Evolutionary conservation across 2,797 vertebrate species (phyloP), one percentile per base, ranked within the genome.

Genomic region (Varecia variegata): DNA sequence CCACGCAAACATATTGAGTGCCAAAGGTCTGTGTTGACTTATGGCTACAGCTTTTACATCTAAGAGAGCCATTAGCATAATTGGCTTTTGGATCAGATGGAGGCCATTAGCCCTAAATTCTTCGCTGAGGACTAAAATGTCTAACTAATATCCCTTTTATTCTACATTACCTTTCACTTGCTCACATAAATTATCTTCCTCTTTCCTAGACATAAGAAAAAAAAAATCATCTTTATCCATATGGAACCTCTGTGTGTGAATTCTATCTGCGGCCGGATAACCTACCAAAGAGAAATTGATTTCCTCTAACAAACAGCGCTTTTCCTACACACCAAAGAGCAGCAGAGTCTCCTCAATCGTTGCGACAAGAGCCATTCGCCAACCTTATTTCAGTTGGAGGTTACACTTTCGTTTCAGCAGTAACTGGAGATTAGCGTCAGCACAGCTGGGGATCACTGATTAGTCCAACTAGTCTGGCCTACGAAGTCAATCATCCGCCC

Each of bases 1-100:
- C 97, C 89, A 54, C 5, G 67, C 73, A 83, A 87, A 97, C 81
- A 94, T 35, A 90, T 23, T 82, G 71, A 50, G 90, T 12, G 56
- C 0, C 65, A 97, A 97, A 86, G 88, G 93, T 90, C 96, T 40
- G 5, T 92, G 90, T 60, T 97, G 96, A 98, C 96, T 97, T 77
- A 96, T 0, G 0, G 97, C 73, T 97, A 71, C 3, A 56, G 96
- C 95, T 98, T 98, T 97, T 45, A 98, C 88, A 95, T 97, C 97
- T 97, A 88, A 95, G 0, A 68, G 90, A n/a, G 71, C 79, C 73
- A 98, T 98, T 98, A 98, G 97, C 96, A 97, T 98, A 98, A 98
- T 98, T 98, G 98, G 97, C 94, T 98, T 97, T 92, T 81, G 97
- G 92, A 98, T 97, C 85, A 95, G 93, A 97, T 93, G 92, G 97